Evolutionary conservation across 2,888 invertebrate genomes (phyloP), one percentile per base, ranked within the genome.

Genomic region (Acronicta alni): DNA sequence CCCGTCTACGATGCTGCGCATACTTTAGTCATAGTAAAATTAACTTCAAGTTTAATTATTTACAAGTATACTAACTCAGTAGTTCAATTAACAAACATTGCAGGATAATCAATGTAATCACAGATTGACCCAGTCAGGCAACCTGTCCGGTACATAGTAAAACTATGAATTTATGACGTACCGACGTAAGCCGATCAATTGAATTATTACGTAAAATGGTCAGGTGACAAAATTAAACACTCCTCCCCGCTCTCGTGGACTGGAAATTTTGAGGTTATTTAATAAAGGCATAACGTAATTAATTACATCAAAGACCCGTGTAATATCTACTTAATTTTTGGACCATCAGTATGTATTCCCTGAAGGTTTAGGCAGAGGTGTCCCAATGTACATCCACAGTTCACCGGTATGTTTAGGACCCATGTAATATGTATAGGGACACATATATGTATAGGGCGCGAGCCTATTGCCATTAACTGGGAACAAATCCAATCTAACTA

Each of bases 41-140:
- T 47, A 3, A 47, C 12, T 57, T 46, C 39, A 46, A 26, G 55
- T 57, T 51, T 41, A 51, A 55, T 52, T 26, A 56, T 18, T 32
- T 39, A 30, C 15, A 41, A 45, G 49, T 53, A 67, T 66, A 67
- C 72, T 72, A 64, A 72, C 70, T 67, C 60, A 54, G 60, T 69
- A 71, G 41, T 69, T 64, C 44, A 65, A 74, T 69, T 59, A 66
- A 61, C 38, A 53, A 46, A 66, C 48, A 69, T 74, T 65, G 51
- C 54, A 68, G 48, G 45, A 43, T 73, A 71, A 68, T 68, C 37
- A 61, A 39, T 55, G 51, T 67, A 71, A 71, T 67, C 66, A 67
- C 64, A 37, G 39, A n/a, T 35, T 63, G 66, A 63, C 67, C 73
- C 43, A 73, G 57, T 71, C 53, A 66, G 53, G 41, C 44, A 61